Base-by-base conservation (phyloP, 2,888 invertebrate genomes). In the Mylabris sibirica region DNA sequence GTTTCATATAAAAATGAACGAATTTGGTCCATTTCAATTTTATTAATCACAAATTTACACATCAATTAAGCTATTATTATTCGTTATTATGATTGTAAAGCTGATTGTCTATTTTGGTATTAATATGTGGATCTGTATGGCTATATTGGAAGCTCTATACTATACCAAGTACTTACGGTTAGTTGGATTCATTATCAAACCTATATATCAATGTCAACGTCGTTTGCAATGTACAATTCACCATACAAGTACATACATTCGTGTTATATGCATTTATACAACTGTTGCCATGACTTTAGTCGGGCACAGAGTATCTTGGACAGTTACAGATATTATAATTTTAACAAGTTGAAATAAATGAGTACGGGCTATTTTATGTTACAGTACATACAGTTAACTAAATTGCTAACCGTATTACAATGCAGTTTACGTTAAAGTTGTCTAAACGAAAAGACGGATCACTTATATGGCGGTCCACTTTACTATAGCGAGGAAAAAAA, bases 111-210 rank as follows among this genome's bases (percentile, higher is more conserved):
- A 17, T 17, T 17, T n/a, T 38, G 12, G 3, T 12, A 38, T 38
- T 38, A 44, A 44, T 44, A 44, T 44, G 44, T 44, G 38, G 38
- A 44, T 44, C 12, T 38, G 38, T 12, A 38, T 38, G 38, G 38
- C n/a, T 5, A 44, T 44, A 44, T 44, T 17, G 12, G 44, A n/a
- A 44, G n/a, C n/a, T 44, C 30, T 8, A n/a, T n/a, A n/a, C n/a
- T 38, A 38, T 1, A n/a, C 17, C 17, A 44, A 44, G 17, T 44
- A 44, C 44, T 44, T 44, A 44, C n/a, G 44, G 44, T 44, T 44
- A 44, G 44, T 44, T 44, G 44, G 44, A 44, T 44, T 17, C 17
- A 44, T 44, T 44, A 44, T 44, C 44, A 44, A n/a, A 44, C 44
- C 4, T 17, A 44, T 44, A 44, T 8, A 44, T 44, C 17, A 44